These are phyloP conservation scores for Eurosta solidaginis DNA, from an alignment of 1,140 invertebrate genomes.

Conservation along the genomic window DNA sequence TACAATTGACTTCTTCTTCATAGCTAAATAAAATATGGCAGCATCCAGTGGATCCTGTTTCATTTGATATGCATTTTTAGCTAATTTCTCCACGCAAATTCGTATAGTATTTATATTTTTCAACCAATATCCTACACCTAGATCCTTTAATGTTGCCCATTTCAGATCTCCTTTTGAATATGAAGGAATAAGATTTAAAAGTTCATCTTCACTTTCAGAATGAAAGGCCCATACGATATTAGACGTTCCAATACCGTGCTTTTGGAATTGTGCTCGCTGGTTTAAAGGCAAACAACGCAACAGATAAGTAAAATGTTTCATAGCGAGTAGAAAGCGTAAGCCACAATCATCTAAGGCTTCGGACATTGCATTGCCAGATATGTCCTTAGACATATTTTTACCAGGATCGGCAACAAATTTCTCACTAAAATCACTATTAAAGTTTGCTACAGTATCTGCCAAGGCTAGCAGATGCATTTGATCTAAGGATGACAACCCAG, in stretches of 20 bases:
- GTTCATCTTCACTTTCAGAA: conserved; percentile 95
- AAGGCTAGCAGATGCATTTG: conserved; percentile 98
- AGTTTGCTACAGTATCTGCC: conserved; percentile 96
- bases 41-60: conserved; percentile 96
- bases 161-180: conserved; percentile 81
- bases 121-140: conserved; percentile 97
- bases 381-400: conserved; percentile 74
- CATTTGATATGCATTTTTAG: conserved; percentile 86
- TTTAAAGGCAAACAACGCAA: conserved; percentile 84
- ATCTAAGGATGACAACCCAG: conserved; percentile 94
- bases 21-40: conserved; percentile 95
- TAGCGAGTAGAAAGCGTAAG: conserved; percentile 91
- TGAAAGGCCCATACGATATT: conserved; percentile 99
- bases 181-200: conserved; percentile 87
- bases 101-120: conserved; percentile 82
- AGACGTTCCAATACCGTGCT: conserved; percentile 86
- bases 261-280: conserved; percentile 85
- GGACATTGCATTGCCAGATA: conserved; percentile 65
- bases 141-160: conserved; percentile 91
- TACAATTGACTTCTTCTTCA: conserved; percentile 97
- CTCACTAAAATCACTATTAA: conserved; percentile 85
- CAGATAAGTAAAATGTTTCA: conserved; percentile 98
- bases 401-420: conserved; percentile 79
- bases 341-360: conserved; percentile 98
- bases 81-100: conserved; percentile 89